Evolutionary conservation across 2,888 invertebrate species (phyloP), one percentile per base, ranked within the genome.

Genomic region (Vannuccia rotundouncinata): DNA sequence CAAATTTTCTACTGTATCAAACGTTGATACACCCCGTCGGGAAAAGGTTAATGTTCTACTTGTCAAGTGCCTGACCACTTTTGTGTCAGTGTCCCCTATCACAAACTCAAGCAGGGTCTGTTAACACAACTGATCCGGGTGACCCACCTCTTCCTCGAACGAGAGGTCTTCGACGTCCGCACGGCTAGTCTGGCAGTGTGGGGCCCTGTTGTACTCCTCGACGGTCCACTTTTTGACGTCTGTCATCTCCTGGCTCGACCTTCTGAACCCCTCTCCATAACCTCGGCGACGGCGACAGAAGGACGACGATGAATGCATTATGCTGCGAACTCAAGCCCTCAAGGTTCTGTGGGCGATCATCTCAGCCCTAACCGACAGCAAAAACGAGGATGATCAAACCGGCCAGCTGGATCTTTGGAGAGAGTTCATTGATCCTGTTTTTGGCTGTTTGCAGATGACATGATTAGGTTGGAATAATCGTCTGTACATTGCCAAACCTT

Each of bases 51-150:
- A n/a, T n/a, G 77, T 73, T 13, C 78, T 31, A n/a, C 77, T 78
- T 13, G 89, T 94, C 17, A 93, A 94, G 88, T 94, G 94, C 86
- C 90, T 93, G 81, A 91, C 92, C 0, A 92, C 92, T 0, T 88
- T 95, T 17, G 91, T 93, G 5, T 92, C 92, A 84, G 92, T 92
- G 93, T 94, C 0, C 94, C 94, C 0, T 95, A 95, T 84, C 92
- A 92, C 82, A 91, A 92, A 84, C 90, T 95, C 86, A 90, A 91
- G 77, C 90, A 91, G n/a, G 93, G 92, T 0, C 89, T 94, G 10
- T 91, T 93, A 10, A 91, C 90, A 29, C 91, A 92, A 83, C 89
- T 94, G 76, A 90, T 93, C 0, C 90, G 91, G 83, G 90, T 92
- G 82, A 91, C 93, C 0, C 91, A 92, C 83, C 90, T 90, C 79